A percentile compares a stretch with the other conserved stretches of the same genome.
Conservation (phyloP, 1,140 invertebrate genomes). For the Meloidogyne hapla region DNA sequence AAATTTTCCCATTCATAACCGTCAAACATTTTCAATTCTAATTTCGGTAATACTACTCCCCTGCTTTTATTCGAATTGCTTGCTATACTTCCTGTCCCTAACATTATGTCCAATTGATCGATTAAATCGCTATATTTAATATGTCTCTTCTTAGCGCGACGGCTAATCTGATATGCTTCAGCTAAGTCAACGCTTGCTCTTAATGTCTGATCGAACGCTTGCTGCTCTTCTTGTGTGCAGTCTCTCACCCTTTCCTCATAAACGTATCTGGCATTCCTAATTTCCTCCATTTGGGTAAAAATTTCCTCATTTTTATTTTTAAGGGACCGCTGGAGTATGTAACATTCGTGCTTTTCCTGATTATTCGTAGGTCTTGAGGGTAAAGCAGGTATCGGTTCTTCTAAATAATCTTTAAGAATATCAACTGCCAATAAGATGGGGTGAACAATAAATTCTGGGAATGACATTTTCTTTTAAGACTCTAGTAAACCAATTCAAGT, state of each 20-base stretch:
- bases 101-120: not conserved
- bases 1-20: not conserved
- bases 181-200: not conserved
- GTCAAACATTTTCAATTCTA: constrained; percentile 69
- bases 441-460: too few species aligned
- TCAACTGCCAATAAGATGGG: too few species aligned
- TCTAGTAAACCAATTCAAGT: too few species aligned
- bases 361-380: too few species aligned
- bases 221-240: not conserved
- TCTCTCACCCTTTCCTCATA: not conserved
- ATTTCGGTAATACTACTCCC: constrained; percentile 74
- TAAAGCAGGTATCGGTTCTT: too few species aligned
- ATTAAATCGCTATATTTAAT: not conserved
- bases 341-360: too few species aligned
- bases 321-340: too few species aligned
- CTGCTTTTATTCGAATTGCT: not conserved
- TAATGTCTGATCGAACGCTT: not conserved
- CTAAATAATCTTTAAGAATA: too few species aligned
- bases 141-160: not conserved
- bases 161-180: not conserved
- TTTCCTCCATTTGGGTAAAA: not conserved
- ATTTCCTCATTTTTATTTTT: not conserved
- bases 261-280: not conserved
- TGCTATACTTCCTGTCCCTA: not conserved
- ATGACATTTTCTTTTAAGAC: too few species aligned